A percentile compares a stretch with the other conserved stretches of the same genome.
phyloP scores from a whole-genome alignment of 2,797 vertebrate genomes.

The Emys orbicularis region DNA sequence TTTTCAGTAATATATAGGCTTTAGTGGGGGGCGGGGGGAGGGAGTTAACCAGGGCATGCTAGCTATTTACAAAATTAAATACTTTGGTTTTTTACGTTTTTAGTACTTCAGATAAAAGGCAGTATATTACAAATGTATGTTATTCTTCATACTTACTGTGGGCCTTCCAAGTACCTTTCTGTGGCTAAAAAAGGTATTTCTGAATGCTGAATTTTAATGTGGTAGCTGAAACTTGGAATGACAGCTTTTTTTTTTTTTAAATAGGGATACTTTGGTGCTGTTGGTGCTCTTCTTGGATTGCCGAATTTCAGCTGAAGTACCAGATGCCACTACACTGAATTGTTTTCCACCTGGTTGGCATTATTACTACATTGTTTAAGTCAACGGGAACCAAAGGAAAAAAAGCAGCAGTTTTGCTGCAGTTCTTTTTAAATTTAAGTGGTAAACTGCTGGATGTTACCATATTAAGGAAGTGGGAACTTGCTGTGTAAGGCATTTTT shows the following conservation, averaged over 20 bases:
- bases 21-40: background rate
- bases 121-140: background rate
- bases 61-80: background rate
- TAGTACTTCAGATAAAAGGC: background rate
- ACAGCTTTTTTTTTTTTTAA: conserved; percentile 13
- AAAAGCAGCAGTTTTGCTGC: conserved; percentile 54
- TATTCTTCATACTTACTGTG: background rate
- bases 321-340: conserved; percentile 60
- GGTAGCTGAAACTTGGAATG: conserved; percentile 25
- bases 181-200: background rate
- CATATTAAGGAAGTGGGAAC: conserved; percentile 31
- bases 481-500: conserved; percentile 59
- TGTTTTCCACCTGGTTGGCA: conserved; percentile 48
- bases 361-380: conserved; percentile 43
- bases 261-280: conserved; percentile 89
- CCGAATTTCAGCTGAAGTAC: conserved; percentile 85
- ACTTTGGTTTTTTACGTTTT: background rate
- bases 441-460: conserved; percentile 69
- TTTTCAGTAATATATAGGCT: background rate
- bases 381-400: conserved; percentile 72
- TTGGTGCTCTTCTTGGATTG: conserved; percentile 87
- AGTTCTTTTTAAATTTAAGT: conserved; percentile 63
- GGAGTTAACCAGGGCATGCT: background rate
- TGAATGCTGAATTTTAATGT: background rate
- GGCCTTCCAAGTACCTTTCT: background rate